Conservation (phyloP, 2,888 invertebrate species). For the Cyclophora punctaria region DNA sequence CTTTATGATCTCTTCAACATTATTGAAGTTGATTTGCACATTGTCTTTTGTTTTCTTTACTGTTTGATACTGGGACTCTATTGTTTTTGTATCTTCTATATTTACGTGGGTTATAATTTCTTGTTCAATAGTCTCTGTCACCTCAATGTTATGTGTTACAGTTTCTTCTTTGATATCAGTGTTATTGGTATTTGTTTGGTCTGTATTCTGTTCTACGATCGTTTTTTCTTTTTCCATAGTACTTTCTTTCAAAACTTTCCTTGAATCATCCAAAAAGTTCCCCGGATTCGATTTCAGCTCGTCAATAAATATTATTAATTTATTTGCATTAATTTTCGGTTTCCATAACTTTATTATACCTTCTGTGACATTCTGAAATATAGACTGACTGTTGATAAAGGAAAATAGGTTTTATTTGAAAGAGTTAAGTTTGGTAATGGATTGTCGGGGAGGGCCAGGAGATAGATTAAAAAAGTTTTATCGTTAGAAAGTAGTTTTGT, state of each 20-base stretch:
- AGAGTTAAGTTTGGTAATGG: no score
- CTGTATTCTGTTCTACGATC: no score
- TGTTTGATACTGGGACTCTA: conserved; percentile 57
- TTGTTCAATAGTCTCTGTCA: background rate
- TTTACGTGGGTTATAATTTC: conserved; percentile 8
- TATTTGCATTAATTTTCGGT: conserved; percentile 51
- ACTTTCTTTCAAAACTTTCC: conserved; percentile 5
- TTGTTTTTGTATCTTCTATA: conserved; percentile 10
- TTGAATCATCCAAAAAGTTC: conserved; percentile 34
- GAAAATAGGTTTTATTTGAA: no score
- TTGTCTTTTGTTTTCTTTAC: conserved; percentile 26
- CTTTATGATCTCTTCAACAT: conserved; percentile 56
- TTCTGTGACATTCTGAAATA: conserved; percentile 55
- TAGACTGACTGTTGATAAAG: no score
- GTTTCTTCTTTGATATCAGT: no score
- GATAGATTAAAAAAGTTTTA: no score
- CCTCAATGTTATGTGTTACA: no score
- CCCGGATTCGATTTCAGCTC: conserved; percentile 46
- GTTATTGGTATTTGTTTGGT: no score
- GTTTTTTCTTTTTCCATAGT: background rate
- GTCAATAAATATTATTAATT: conserved; percentile 48
- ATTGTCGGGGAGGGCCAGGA: no score
- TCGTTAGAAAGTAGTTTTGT: no score
- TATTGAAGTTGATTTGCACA: conserved; percentile 24
- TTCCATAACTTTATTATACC: conserved; percentile 58